phyloP scores from a whole-genome alignment of 2,113 vertebrate species.

The Notarius lentiginosus region DNA sequence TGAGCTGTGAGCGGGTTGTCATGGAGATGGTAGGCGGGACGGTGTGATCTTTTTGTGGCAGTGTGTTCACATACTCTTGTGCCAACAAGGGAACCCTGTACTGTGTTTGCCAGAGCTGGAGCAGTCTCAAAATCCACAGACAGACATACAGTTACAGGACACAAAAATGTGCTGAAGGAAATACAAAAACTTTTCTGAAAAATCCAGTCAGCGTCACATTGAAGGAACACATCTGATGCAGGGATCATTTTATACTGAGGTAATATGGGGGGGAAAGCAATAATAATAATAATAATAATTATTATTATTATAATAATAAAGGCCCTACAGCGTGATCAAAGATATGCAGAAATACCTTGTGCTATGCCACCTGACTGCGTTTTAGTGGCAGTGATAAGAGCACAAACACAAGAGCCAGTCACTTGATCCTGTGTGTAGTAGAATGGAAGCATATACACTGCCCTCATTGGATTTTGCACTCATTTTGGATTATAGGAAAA shows the following conservation, averaged over 20 bases:
- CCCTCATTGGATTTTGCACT: not conserved
- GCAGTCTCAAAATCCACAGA: slow-evolving; percentile 16
- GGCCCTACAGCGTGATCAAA: not conserved
- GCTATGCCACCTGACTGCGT: not conserved
- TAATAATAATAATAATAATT: not conserved
- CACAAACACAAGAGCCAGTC: not conserved
- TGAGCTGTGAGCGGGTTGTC: slow-evolving; percentile 60
- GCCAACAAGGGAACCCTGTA: slow-evolving; percentile 45
- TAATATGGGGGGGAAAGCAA: slow-evolving; percentile 1
- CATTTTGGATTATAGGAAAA: slow-evolving; percentile 14
- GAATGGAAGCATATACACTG: not conserved
- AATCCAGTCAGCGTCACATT: slow-evolving; percentile 5
- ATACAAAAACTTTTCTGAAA: slow-evolving; percentile 30
- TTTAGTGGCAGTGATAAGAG: not conserved
- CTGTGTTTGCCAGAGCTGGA: slow-evolving; percentile 33
- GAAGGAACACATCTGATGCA: not conserved
- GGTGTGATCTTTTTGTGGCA: slow-evolving; percentile 46
- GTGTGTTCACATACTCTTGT: slow-evolving; percentile 58
- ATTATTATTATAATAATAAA: not conserved
- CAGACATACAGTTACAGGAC: slow-evolving; percentile 23
- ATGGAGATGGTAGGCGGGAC: slow-evolving; percentile 62
- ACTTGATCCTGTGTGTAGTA: not conserved
- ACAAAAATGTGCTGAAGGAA: slow-evolving; percentile 43
- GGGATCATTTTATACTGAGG: slow-evolving; percentile 20
- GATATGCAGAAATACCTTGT: not conserved